A percentile compares a stretch with the other conserved stretches of the same genome.
These are phyloP conservation scores for Oryzias dopingdopingensis DNA, from an alignment of 2,797 vertebrate genomes.

Conservation along the genomic window DNA sequence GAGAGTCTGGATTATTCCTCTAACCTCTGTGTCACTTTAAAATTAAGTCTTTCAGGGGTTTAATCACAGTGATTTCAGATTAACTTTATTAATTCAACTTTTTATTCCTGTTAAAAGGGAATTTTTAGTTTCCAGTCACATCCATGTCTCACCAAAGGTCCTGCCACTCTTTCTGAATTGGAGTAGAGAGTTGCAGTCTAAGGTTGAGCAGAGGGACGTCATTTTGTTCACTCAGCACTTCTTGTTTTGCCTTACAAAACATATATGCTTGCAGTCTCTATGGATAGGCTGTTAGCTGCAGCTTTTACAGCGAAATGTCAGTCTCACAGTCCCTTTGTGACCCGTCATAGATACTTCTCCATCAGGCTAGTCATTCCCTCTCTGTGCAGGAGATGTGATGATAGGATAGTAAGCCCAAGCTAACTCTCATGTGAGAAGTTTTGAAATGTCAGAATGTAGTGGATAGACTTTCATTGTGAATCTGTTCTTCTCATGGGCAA, in stretches of 20 bases:
- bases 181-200: conserved; percentile 26
- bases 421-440: conserved; percentile 32
- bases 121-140: neutral
- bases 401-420: conserved; percentile 17
- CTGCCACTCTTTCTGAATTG: conserved; percentile 45
- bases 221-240: conserved; percentile 53
- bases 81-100: conserved; percentile 11
- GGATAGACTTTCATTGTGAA: conserved; percentile 41
- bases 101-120: conserved; percentile 1
- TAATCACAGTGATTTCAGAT: conserved; percentile 11
- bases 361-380: conserved; percentile 20
- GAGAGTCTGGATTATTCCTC: conserved; percentile 29
- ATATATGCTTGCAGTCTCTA: conserved; percentile 43
- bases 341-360: conserved; percentile 24
- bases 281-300: conserved; percentile 43
- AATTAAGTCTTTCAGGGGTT: conserved; percentile 13
- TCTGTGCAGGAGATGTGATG: conserved; percentile 31
- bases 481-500: conserved; percentile 35
- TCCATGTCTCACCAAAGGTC: neutral
- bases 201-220: conserved; percentile 35
- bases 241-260: conserved; percentile 35
- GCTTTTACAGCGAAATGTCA: conserved; percentile 54
- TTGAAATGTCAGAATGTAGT: conserved; percentile 48
- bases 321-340: conserved; percentile 27
- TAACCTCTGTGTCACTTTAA: conserved; percentile 18